These are phyloP conservation scores for Opisthocomus hoazin DNA, from an alignment of 2,113 vertebrate species.

Conservation along the genomic window DNA sequence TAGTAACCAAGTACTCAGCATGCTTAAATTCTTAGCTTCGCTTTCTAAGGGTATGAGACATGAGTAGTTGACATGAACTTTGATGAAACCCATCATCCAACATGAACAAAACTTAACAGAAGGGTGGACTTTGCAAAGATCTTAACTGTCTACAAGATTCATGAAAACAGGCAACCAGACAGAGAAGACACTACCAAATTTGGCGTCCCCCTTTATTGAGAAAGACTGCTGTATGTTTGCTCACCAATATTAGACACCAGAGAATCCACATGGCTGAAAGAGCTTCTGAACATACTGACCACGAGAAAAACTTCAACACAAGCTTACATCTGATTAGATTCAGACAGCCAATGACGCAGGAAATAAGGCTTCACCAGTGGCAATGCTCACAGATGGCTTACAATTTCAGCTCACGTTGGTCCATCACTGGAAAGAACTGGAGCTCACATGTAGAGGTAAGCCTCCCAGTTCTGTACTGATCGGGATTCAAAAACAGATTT, in stretches of 20 bases:
- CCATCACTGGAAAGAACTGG: not conserved
- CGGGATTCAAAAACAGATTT: not conserved
- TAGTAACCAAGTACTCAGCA: not conserved
- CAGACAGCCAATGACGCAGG: not conserved
- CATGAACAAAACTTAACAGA: not conserved
- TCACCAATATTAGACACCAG: not conserved
- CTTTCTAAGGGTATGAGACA: not conserved
- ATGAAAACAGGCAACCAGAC: not conserved
- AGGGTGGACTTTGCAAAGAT: not conserved
- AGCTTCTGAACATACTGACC: not conserved
- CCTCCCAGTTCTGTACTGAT: not conserved
- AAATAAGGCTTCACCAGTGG: not conserved
- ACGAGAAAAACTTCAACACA: not conserved
- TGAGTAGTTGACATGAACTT: not conserved
- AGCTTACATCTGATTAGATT: not conserved
- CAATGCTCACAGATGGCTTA: not conserved
- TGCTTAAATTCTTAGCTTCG: not conserved
- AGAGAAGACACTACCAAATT: not conserved
- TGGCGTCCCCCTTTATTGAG: not conserved
- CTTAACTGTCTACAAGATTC: not conserved
- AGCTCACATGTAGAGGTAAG: fast-evolving
- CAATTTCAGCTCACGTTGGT: not conserved
- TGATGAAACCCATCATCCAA: not conserved
- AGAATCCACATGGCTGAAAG: not conserved
- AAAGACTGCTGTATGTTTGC: not conserved